Percentiles rank a stretch among this genome's conserved stretches.
Conservation (phyloP, 2,888 invertebrate species). For the Pseudoips prasinana region DNA sequence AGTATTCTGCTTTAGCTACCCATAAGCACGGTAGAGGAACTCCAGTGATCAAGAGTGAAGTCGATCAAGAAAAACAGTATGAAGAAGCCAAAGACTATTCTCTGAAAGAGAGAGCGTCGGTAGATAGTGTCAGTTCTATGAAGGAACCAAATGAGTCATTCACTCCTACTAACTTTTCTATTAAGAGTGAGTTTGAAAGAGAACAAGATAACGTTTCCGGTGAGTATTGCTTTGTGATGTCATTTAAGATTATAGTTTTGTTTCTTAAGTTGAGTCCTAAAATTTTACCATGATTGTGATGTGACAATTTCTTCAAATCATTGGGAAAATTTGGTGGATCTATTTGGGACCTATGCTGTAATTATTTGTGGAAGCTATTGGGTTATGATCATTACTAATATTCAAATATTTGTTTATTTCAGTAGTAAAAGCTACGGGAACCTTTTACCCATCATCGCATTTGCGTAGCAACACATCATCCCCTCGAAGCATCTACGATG, state of each 20-base stretch:
- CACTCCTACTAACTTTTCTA: constrained; percentile 67
- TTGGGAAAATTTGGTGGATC: no score
- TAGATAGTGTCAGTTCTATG: constrained; percentile 62
- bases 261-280: no score
- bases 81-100: constrained; percentile 80
- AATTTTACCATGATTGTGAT: no score
- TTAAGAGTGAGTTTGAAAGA: constrained; percentile 75
- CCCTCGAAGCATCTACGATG: constrained; percentile 79
- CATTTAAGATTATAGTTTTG: not conserved
- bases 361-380: no score
- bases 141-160: constrained; percentile 63
- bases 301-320: no score
- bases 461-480: constrained; percentile 80
- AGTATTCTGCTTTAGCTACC: constrained; percentile 74
- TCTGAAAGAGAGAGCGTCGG: constrained; percentile 71
- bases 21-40: constrained; percentile 76
- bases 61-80: constrained; percentile 62
- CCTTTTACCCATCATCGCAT: constrained; percentile 92
- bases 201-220: constrained; percentile 76
- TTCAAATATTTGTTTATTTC: constrained; percentile 67
- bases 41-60: constrained; percentile 67
- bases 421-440: constrained; percentile 96
- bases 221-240: constrained; percentile 50
- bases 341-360: no score
- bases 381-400: constrained; percentile 20